Evolutionary conservation across 2,113 vertebrate species (phyloP).

Genomic region (human (Homo sapiens)): GRCh38 chr4:67799501-67800000

Average conservation of each 20-base stretch:
- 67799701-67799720: neutral
- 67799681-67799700: neutral
- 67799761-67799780: constrained; percentile 27
- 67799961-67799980: too few relatives aligned
- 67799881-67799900: neutral
- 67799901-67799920: neutral
- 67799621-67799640: neutral
- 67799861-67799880: neutral
- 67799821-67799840: neutral
- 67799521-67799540: neutral
- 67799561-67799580: neutral
- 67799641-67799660: neutral
- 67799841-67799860: neutral
- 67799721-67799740: neutral
- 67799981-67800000: neutral
- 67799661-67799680: neutral
- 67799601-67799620: neutral
- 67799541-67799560: neutral
- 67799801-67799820: neutral
- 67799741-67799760: constrained; percentile 17
- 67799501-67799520: neutral
- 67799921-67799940: neutral
- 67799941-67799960: too few relatives aligned
- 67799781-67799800: neutral
- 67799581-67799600: neutral